Percentiles rank a stretch among this genome's conserved stretches.
Evolutionary conservation across 1,140 invertebrate species (phyloP).

Genomic region (Ceratoteleas bidentatus): DNA sequence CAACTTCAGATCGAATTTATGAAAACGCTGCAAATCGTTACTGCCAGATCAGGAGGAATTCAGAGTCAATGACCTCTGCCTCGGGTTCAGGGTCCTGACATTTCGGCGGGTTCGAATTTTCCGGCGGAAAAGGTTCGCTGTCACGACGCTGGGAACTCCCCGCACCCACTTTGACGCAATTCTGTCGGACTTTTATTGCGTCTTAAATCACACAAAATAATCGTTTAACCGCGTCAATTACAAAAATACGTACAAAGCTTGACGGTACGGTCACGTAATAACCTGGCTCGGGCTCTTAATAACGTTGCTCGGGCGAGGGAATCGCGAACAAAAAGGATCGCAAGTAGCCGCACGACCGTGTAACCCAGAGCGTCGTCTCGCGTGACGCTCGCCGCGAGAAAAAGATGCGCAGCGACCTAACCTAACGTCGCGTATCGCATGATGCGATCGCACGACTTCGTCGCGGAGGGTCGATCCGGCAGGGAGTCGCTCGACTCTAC

Average conservation of each 20-base stretch:
- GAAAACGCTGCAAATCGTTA: no score
- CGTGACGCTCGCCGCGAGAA: conserved; percentile 43
- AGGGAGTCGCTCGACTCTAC: conserved; percentile 5
- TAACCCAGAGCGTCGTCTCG: conserved; percentile 30
- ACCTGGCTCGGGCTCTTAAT: conserved; percentile 44
- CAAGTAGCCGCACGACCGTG: conserved; percentile 29
- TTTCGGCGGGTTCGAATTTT: background rate
- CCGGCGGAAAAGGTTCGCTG: background rate
- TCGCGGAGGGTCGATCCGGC: conserved; percentile 23
- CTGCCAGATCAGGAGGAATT: background rate
- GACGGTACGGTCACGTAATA: conserved; percentile 45
- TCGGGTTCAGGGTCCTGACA: background rate
- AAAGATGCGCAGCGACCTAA: conserved; percentile 27
- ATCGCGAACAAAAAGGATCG: conserved; percentile 34
- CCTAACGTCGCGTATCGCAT: conserved; percentile 39
- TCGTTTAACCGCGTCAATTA: conserved; percentile 44
- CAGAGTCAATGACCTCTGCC: background rate
- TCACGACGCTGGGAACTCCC: conserved; percentile 8
- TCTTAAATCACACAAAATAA: conserved; percentile 43
- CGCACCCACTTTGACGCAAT: conserved; percentile 24
- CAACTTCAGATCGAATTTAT: no score
- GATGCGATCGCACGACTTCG: conserved; percentile 37
- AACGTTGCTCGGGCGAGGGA: conserved; percentile 37
- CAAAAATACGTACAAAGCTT: conserved; percentile 48
- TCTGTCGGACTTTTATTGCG: conserved; percentile 31